These are phyloP conservation scores for Minunthozetes semirufus DNA, from an alignment of 2,888 invertebrate genomes.

Conservation along the genomic window DNA sequence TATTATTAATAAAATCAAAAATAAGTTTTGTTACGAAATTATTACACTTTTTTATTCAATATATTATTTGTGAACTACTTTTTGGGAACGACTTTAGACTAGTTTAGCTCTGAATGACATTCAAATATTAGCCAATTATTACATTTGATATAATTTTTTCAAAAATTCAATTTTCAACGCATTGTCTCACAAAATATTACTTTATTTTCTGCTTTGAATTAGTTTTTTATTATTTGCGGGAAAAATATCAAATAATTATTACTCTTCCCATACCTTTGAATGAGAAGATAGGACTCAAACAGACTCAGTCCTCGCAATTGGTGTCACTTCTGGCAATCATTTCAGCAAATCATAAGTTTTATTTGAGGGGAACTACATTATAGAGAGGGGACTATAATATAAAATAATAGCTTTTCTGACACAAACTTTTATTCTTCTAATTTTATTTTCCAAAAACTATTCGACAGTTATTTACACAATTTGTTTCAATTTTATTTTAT, in stretches of 20 bases:
- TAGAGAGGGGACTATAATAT: neutral
- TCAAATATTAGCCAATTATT: neutral
- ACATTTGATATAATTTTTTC: neutral
- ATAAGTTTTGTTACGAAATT: slow-evolving; percentile 16
- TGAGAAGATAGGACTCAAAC: neutral
- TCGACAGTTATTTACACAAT: neutral
- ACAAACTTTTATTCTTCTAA: neutral
- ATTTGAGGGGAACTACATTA: slow-evolving; percentile 7
- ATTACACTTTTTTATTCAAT: neutral
- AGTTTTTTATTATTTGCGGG: neutral
- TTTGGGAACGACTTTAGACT: neutral
- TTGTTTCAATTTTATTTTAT: neutral
- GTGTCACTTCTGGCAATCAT: slow-evolving; percentile 18
- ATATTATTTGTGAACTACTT: neutral
- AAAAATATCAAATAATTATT: neutral
- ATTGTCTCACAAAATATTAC: neutral
- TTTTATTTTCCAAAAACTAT: neutral
- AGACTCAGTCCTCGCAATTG: neutral
- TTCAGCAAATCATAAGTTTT: slow-evolving; percentile 18
- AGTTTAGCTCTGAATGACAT: neutral
- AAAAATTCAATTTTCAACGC: neutral
- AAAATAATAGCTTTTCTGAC: neutral
- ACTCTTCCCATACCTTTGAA: neutral
- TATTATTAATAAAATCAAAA: neutral
- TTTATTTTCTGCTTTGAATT: neutral